Conservation (phyloP, 2,888 invertebrate genomes). For the Mechanitis messenoides region DNA sequence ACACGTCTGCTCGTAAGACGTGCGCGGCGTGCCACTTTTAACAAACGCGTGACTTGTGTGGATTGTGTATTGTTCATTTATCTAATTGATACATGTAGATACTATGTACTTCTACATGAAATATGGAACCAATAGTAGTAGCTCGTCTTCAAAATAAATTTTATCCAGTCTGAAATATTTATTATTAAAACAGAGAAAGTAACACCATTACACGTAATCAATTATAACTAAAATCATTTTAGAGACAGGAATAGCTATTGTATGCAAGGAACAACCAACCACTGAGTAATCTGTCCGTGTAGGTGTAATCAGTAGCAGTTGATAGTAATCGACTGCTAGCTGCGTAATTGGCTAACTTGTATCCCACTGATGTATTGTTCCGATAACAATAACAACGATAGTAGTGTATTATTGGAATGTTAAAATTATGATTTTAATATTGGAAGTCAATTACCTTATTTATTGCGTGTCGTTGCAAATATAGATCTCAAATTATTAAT, state of each 20-base stretch:
- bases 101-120: not conserved
- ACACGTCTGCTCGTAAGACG: slow-evolving; percentile 31
- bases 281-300: not conserved
- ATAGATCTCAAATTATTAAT: no score
- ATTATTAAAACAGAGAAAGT: not conserved
- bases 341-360: not conserved
- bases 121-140: not conserved
- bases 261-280: not conserved
- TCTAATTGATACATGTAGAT: not conserved
- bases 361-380: not conserved
- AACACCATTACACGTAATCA: not conserved
- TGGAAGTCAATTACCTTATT: no score
- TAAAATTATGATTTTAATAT: no score
- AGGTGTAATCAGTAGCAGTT: slow-evolving; percentile 4
- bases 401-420: not conserved
- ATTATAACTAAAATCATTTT: not conserved
- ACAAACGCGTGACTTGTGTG: slow-evolving; percentile 17
- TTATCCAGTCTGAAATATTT: not conserved
- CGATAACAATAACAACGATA: not conserved
- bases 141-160: not conserved
- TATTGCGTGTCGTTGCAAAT: no score
- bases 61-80: slow-evolving; percentile 4
- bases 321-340: not conserved
- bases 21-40: slow-evolving; percentile 23
- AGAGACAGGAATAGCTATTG: not conserved